A percentile compares a stretch with the other conserved stretches of the same genome.
phyloP scores from a whole-genome alignment of 2,113 vertebrate species.

The Misgurnus mizolepis region DNA sequence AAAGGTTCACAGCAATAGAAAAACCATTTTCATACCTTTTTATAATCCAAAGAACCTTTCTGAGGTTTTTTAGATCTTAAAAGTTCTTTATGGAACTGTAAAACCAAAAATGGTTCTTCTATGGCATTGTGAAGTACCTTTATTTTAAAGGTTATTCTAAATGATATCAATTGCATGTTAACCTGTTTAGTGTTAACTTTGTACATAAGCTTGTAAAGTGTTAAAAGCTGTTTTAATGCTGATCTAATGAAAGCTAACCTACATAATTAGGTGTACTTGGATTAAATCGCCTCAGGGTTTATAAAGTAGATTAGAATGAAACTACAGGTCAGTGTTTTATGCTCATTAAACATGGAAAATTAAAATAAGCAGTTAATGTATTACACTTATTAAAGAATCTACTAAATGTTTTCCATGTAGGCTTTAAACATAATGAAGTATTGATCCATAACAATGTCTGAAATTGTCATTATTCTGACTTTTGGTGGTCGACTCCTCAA shows the following conservation, averaged over 20 bases:
- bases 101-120: too few species aligned
- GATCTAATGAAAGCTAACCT: slow-evolving; percentile 18
- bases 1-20: too few species aligned
- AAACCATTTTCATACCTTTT: too few species aligned
- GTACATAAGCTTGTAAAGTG: too few species aligned
- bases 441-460: slow-evolving; percentile 26
- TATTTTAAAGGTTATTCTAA: too few species aligned
- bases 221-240: background rate
- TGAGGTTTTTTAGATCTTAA: too few species aligned
- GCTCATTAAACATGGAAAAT: background rate
- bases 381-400: background rate
- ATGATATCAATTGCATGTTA: too few species aligned
- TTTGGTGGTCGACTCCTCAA: slow-evolving; percentile 18
- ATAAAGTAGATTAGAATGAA: background rate
- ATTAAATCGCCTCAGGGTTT: slow-evolving; percentile 16
- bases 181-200: background rate
- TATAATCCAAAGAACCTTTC: too few species aligned
- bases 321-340: background rate
- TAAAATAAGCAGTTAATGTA: background rate
- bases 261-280: slow-evolving; percentile 21
- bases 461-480: background rate
- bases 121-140: too few species aligned
- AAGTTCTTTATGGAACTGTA: too few species aligned
- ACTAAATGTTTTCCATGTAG: background rate
- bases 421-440: slow-evolving; percentile 6